Evolutionary conservation across 2,888 invertebrate species (phyloP), one percentile per base, ranked within the genome.

Genomic region (Nymphalis c-album): DNA sequence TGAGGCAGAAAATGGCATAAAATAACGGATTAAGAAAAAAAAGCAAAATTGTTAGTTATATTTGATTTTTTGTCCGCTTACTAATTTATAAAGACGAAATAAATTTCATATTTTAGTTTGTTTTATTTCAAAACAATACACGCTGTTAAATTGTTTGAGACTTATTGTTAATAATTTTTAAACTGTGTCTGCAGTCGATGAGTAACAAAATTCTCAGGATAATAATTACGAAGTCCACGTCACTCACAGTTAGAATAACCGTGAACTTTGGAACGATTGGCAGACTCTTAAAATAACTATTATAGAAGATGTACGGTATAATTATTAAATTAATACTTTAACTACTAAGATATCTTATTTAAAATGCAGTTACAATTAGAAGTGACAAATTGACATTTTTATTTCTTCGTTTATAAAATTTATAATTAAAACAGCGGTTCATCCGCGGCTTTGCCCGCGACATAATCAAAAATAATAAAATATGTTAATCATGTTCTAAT

Each of bases 151-250:
- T 26, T 51, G 51, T 13, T 26, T 51, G 51, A 51, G 16, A 16
- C 51, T 6, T 20, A 51, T 10, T 31, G 13, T 22, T 51, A 51
- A 51, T 51, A 20, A 22, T 22, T 16, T 26, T 22, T 51, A 16
- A 51, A 51, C 51, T 7, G 40, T 40, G 40, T 13, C 13, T 40
- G 20, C 16, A 51, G 51, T 51, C 22, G 51, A 22, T 51, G 51
- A 50, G 20, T 51, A 51, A 51, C 26, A 51, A n/a, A 48, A 48
- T 55, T 55, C 22, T 26, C n/a, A 46, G 45, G 22, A 58, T 48
- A 47, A 65, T 68, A 59, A 67, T 50, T 50, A 46, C 22, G 63
- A 67, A 50, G 58, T 31, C 31, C 45, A 63, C 59, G 59, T 67
- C 59, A 63, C 51, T 63, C 63, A 63, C 63, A 48, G 51, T 63